phyloP scores from a whole-genome alignment of 2,888 invertebrate genomes.

The Drosophila tripunctata region DNA sequence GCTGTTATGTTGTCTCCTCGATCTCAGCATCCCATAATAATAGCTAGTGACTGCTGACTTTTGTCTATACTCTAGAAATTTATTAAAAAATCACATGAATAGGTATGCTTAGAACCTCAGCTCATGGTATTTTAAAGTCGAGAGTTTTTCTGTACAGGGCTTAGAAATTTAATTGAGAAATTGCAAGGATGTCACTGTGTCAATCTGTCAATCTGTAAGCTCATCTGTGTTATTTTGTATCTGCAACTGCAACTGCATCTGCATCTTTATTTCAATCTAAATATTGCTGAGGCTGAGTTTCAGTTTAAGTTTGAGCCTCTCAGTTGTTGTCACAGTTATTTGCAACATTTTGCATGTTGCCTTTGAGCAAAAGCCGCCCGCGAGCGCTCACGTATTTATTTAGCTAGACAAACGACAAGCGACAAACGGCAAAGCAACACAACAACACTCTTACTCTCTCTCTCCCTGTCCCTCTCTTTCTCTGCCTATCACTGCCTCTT shows the following conservation, averaged over 20 bases:
- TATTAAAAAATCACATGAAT: no score
- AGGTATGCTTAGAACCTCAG: no score
- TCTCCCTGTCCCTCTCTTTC: neutral
- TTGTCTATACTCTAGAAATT: no score
- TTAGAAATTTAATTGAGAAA: neutral
- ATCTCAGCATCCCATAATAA: no score
- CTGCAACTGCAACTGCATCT: no score
- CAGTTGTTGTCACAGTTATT: conserved; percentile 61
- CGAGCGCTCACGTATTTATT: conserved; percentile 55
- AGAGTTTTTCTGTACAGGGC: no score
- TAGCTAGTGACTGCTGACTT: no score
- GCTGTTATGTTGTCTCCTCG: no score
- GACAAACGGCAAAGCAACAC: conserved; percentile 8
- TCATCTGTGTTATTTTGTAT: no score
- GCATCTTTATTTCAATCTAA: conserved; percentile 2
- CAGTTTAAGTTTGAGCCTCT: neutral
- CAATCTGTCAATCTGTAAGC: neutral
- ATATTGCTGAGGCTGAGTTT: conserved; percentile 1
- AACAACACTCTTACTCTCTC: conserved; percentile 10
- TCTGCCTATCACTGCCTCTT: neutral
- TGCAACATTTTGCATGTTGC: conserved; percentile 73
- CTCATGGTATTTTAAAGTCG: no score
- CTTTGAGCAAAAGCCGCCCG: conserved; percentile 69
- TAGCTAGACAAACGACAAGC: conserved; percentile 27
- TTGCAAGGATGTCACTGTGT: conserved; percentile 26